These are phyloP conservation scores for Xerus inauris DNA, from an alignment of 2,113 vertebrate genomes.

Conservation along the genomic window DNA sequence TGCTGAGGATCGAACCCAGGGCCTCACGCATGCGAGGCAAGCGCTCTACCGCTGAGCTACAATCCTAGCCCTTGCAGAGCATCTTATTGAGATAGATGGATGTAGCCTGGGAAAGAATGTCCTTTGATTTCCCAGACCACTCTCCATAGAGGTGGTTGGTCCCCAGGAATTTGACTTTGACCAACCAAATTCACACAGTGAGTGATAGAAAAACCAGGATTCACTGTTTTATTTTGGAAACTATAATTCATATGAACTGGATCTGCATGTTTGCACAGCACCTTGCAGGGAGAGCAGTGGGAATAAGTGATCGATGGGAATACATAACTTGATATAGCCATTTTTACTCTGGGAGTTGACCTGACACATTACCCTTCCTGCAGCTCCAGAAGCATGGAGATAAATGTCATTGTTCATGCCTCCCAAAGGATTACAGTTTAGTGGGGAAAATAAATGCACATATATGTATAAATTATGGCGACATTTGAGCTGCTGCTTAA, in stretches of 20 bases:
- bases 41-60: too few relatives aligned
- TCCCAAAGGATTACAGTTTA: neutral
- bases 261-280: conserved; percentile 44
- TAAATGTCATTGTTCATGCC: neutral
- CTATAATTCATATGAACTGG: neutral
- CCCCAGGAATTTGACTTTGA: conserved; percentile 17
- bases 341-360: neutral
- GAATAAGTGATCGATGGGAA: neutral
- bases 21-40: too few relatives aligned
- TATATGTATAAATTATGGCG: conserved; percentile 12
- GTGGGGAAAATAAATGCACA: conserved; percentile 16
- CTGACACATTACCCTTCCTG: conserved; percentile 32
- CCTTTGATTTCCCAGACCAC: conserved; percentile 12
- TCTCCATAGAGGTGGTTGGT: neutral
- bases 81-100: neutral
- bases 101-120: conserved; percentile 6
- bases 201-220: conserved; percentile 17
- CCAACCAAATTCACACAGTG: neutral
- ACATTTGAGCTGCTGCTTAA: conserved; percentile 25
- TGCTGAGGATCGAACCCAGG: too few relatives aligned
- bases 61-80: too few relatives aligned
- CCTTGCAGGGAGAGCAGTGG: neutral
- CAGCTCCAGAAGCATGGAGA: conserved; percentile 1
- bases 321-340: neutral
- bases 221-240: conserved; percentile 30